Evolutionary conservation across 53 echinoderm and acorn worm species (phyloP).

Genomic region (Astropecten irregularis): DNA sequence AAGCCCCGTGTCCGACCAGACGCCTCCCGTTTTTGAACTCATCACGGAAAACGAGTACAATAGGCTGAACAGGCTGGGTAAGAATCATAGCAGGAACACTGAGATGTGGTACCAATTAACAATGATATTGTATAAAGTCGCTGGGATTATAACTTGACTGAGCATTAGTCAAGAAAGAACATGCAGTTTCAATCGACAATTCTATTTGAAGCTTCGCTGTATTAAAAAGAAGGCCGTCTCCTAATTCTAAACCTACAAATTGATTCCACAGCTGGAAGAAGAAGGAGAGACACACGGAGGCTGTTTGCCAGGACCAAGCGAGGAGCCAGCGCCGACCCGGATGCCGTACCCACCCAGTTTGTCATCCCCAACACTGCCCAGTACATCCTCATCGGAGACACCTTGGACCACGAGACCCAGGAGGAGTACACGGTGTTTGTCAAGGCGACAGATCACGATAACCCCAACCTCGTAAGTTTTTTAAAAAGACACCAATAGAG

Average conservation of each 20-base stretch:
- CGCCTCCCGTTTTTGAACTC: conserved; percentile 16
- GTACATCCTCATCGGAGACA: conserved; percentile 40
- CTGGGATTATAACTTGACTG: too few species aligned
- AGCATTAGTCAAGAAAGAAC: too few species aligned
- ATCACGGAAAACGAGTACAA: conserved; percentile 57
- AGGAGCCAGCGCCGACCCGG: not conserved
- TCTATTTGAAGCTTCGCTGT: too few species aligned
- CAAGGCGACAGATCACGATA: conserved; percentile 32
- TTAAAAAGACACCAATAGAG: too few species aligned
- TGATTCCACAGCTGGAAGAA: conserved; percentile 17
- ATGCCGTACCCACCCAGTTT: conserved; percentile 35
- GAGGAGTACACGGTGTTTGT: conserved; percentile 50
- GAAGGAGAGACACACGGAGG: not conserved
- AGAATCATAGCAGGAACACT: not conserved
- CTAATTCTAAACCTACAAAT: too few species aligned
- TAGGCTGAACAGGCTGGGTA: conserved; percentile 18
- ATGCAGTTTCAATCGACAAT: too few species aligned
- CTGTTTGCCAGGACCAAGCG: conserved; percentile 21
- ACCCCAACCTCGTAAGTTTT: conserved; percentile 49
- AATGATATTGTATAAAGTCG: too few species aligned
- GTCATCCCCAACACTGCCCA: conserved; percentile 35
- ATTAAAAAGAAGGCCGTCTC: too few species aligned
- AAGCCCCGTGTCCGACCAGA: not conserved
- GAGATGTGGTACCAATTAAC: too few species aligned
- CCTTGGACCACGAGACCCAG: conserved; percentile 45